Evolutionary conservation across 2,888 invertebrate genomes (phyloP).

Genomic region (Eupithecia abbreviata): DNA sequence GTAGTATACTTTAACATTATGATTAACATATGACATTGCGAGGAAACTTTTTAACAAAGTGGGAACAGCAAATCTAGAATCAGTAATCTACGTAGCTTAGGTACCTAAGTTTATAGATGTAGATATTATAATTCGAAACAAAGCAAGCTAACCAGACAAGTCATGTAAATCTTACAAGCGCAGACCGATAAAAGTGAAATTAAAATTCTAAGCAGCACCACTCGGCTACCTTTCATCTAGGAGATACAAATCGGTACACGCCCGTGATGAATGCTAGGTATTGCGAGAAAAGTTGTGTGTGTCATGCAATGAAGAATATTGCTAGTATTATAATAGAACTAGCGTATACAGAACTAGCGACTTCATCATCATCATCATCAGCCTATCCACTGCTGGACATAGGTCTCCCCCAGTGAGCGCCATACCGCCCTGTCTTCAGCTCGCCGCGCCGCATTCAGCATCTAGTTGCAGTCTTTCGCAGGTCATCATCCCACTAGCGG

Average conservation of each 20-base stretch:
- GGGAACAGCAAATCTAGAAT: neutral
- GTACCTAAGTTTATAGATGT: neutral
- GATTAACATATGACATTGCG: too few species aligned
- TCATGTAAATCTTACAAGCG: neutral
- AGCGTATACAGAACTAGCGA: too few species aligned
- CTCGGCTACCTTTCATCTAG: conserved; percentile 45
- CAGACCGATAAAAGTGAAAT: conserved; percentile 28
- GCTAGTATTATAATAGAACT: neutral
- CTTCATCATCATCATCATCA: too few species aligned
- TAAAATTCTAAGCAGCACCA: conserved; percentile 37
- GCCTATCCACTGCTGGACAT: too few species aligned
- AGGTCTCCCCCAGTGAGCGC: too few species aligned
- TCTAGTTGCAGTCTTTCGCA: too few species aligned
- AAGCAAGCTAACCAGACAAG: neutral
- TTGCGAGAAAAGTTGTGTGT: conserved; percentile 24
- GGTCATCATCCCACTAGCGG: too few species aligned
- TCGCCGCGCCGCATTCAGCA: too few species aligned
- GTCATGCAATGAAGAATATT: neutral
- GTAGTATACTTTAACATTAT: too few species aligned
- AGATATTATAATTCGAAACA: conserved; percentile 7
- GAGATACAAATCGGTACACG: conserved; percentile 38
- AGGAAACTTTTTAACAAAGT: too few species aligned
- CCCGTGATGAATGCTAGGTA: conserved; percentile 34
- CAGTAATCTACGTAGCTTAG: neutral
- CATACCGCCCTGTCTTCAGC: too few species aligned